These are phyloP conservation scores for Pheosia gnoma DNA, from an alignment of 2,888 invertebrate species.

Conservation along the genomic window DNA sequence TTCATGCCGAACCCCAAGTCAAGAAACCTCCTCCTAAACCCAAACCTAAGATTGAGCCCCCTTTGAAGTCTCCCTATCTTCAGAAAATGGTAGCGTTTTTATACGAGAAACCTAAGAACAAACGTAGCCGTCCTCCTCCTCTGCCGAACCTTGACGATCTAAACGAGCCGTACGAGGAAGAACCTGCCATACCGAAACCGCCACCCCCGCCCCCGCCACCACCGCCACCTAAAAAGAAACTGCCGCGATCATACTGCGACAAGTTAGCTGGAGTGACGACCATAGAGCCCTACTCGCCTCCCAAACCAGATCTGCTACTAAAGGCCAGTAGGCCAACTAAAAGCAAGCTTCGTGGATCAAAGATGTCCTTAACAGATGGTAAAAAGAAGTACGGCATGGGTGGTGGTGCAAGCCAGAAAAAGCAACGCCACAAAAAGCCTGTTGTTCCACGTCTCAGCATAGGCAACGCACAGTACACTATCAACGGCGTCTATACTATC, in stretches of 20 bases:
- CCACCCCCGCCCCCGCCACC: slow-evolving; percentile 66
- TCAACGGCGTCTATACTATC: slow-evolving; percentile 61
- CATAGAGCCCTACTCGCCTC: slow-evolving; percentile 47
- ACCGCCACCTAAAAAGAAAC: slow-evolving; percentile 64
- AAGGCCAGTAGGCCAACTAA: slow-evolving; percentile 9
- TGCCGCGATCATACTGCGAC: slow-evolving; percentile 61
- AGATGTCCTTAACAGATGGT: slow-evolving; percentile 43
- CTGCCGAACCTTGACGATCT: slow-evolving; percentile 67
- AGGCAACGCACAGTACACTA: slow-evolving; percentile 61
- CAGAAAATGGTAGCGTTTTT: slow-evolving; percentile 58
- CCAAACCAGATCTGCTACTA: slow-evolving; percentile 24
- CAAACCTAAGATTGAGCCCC: slow-evolving; percentile 47
- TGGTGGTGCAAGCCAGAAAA: slow-evolving; percentile 25
- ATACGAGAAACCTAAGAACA: slow-evolving; percentile 50
- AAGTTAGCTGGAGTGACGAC: slow-evolving; percentile 59
- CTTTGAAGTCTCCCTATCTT: slow-evolving; percentile 64
- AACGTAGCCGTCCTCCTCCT: slow-evolving; percentile 53
- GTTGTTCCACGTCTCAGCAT: slow-evolving; percentile 59
- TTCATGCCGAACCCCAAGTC: slow-evolving; percentile 48
- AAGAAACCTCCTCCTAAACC: slow-evolving; percentile 36
- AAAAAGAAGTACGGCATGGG: slow-evolving; percentile 63
- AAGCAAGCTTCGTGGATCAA: slow-evolving; percentile 44
- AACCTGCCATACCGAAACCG: slow-evolving; percentile 50
- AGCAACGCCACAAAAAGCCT: slow-evolving; percentile 46
- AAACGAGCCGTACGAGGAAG: slow-evolving; percentile 66